Evolutionary conservation across 2,113 vertebrate genomes (phyloP), one percentile per base, ranked within the genome.

Genomic region (Cyphomyrus plagiostoma): DNA sequence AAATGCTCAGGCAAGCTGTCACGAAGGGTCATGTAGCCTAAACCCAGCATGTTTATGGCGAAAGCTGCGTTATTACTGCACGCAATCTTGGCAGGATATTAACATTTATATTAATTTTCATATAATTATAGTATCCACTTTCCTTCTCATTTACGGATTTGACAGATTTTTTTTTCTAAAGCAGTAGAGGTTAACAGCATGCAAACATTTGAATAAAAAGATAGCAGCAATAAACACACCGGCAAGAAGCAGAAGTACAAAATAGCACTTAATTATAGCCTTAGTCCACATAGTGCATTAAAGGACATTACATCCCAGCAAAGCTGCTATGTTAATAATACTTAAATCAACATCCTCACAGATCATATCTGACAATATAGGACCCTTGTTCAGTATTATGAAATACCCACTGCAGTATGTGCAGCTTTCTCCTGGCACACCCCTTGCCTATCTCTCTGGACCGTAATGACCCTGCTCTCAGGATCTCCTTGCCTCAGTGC

Each of bases 31-130:
- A 30, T 26, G 62, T 70, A 11, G 62, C n/a, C 10, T 26, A 80
- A 80, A 80, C 2, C 13, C 35, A 1, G 74, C 26, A 77, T 15
- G 30, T 77, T 77, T 77, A 77, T 77, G 10, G 30, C 70, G 26
- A 77, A 77, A 77, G 15, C 70, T 4, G 70, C 70, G 30, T 30
- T 77, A 39, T 30, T 77, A 35, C 15, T 80, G 13, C 11, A 42
- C 35, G 74, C 35, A 80, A 19, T 39, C 13, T 39, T 42, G 74
- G 35, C 30, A 39, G 15, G 35, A 80, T 80, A 80, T 80, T 80
- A 80, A 80, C 74, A 80, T 80, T 80, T 80, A 80, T 80, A 80
- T 80, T 80, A 39, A 80, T 80, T 80, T 80, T 80, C 26, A 19
- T 80, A 80, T 35, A 42, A 80, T 80, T 80, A 42, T 80, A 80